These are phyloP conservation scores for Choristoneura fumiferana DNA, from an alignment of 1,140 invertebrate species.

Conservation along the genomic window DNA sequence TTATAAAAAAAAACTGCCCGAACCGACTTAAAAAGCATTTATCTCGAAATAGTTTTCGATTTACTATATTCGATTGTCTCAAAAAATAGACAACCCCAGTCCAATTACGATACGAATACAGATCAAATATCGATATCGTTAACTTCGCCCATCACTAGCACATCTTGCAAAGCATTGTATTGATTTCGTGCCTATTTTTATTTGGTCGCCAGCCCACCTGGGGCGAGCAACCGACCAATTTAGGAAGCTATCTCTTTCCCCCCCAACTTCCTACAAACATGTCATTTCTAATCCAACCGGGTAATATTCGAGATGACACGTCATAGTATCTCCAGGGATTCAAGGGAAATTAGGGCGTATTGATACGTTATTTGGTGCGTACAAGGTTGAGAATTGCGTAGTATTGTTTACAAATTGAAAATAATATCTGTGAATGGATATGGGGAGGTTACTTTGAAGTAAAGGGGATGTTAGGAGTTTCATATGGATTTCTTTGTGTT, in stretches of 20 bases:
- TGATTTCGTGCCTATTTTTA: constrained; percentile 66
- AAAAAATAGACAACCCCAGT: too few species aligned
- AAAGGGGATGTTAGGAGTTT: too few species aligned
- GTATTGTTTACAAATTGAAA: background rate
- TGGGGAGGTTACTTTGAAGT: too few species aligned
- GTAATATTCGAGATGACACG: constrained; percentile 2
- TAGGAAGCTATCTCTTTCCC: constrained; percentile 24
- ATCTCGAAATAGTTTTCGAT: too few species aligned
- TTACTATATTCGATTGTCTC: too few species aligned
- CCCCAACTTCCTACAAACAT: background rate
- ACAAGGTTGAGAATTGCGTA: background rate
- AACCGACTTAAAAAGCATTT: too few species aligned
- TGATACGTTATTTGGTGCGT: background rate
- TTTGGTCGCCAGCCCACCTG: constrained; percentile 47
- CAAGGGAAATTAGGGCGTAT: background rate
- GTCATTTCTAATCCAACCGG: background rate
- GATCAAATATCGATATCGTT: constrained; percentile 24
- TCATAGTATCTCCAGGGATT: background rate
- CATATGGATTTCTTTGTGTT: too few species aligned
- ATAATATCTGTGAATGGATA: constrained; percentile 1
- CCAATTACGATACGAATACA: too few species aligned
- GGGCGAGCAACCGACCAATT: constrained; percentile 34
- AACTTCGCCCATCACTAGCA: constrained; percentile 29
- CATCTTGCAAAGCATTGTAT: constrained; percentile 56
- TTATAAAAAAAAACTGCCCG: too few species aligned